These are phyloP conservation scores for Elephas maximus DNA, from an alignment of 2,113 vertebrate species.

Conservation along the genomic window DNA sequence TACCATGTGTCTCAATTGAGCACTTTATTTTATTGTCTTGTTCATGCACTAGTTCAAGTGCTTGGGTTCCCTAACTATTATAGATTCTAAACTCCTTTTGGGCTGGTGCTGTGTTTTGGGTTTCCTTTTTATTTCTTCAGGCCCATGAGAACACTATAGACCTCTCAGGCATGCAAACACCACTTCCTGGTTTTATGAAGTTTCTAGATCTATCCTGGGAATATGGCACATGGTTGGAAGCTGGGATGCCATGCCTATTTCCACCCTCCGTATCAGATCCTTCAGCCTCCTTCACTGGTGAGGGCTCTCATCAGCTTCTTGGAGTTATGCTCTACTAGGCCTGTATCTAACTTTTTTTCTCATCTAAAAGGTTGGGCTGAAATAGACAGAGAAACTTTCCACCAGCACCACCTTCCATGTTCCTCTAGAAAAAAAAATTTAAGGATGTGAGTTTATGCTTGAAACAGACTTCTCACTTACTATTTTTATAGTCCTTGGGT, in stretches of 20 bases:
- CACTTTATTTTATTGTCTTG: slow-evolving; percentile 70
- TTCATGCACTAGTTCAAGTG: slow-evolving; percentile 33
- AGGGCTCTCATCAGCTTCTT: neutral
- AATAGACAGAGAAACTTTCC: neutral
- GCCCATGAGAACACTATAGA: neutral
- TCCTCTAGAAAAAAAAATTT: slow-evolving; percentile 40
- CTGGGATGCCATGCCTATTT: neutral
- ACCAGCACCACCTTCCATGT: neutral
- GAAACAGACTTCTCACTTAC: neutral
- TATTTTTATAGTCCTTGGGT: neutral
- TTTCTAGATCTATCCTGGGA: neutral
- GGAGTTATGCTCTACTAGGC: neutral
- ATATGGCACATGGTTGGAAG: neutral
- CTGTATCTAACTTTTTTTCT: neutral
- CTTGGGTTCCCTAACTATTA: neutral
- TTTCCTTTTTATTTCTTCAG: neutral
- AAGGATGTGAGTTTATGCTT: neutral
- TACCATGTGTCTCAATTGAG: slow-evolving; percentile 36
- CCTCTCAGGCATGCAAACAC: neutral
- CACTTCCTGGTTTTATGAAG: neutral
- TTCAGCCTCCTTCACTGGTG: neutral
- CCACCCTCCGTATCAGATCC: neutral
- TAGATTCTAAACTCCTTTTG: neutral
- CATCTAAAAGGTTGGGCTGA: neutral
- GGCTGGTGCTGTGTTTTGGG: neutral